phyloP scores from a whole-genome alignment of 2,797 vertebrate genomes.

The Hypotaenidia okinawae region DNA sequence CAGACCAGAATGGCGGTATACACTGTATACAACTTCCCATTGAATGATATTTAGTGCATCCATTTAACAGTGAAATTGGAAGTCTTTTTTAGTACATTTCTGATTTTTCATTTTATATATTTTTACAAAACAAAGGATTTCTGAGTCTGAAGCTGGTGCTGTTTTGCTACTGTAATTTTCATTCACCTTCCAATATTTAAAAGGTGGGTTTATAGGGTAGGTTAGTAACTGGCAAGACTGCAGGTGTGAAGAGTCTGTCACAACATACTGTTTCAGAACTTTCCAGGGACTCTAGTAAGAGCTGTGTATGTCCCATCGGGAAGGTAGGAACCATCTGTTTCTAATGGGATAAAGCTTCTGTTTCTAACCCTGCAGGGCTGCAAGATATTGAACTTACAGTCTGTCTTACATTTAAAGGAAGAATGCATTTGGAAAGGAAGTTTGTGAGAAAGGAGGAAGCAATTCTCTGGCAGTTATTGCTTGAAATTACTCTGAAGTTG shows the following conservation, averaged over 20 bases:
- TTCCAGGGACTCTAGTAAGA: background rate
- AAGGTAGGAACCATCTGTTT: constrained; percentile 39
- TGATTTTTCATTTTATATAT: background rate
- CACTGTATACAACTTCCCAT: accelerated
- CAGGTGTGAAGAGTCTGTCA: constrained; percentile 19
- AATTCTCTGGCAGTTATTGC: background rate
- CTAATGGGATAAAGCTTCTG: constrained; percentile 45
- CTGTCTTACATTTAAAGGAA: constrained; percentile 2
- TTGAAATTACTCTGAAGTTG: background rate
- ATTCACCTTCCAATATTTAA: background rate
- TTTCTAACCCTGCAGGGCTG: constrained; percentile 10
- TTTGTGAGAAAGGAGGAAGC: background rate
- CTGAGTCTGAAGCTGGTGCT: background rate
- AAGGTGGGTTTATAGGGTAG: background rate
- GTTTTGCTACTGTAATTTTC: background rate
- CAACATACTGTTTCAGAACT: background rate
- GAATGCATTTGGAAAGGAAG: background rate
- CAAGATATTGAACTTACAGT: constrained; percentile 25
- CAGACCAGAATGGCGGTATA: background rate
- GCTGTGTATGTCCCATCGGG: background rate
- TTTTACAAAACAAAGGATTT: background rate
- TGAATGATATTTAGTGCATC: background rate
- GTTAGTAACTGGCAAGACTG: background rate
- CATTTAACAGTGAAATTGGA: background rate
- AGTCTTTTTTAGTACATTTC: background rate